Percentiles rank a stretch among this genome's conserved stretches.
These are phyloP conservation scores for Syngnathus acus DNA, from an alignment of 2,797 vertebrate genomes.

Conservation along the genomic window DNA sequence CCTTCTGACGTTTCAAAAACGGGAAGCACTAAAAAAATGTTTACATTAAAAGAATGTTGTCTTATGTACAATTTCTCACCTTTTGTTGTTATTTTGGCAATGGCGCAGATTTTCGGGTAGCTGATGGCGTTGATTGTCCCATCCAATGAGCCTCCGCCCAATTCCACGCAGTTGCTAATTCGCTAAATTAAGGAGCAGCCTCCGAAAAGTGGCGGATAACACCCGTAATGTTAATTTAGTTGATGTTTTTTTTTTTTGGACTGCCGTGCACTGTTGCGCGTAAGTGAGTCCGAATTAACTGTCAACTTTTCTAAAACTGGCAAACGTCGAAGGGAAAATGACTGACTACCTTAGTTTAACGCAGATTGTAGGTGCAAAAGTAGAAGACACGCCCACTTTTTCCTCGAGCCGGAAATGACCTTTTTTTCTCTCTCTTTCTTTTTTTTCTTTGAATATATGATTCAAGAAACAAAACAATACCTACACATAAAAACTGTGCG, in stretches of 20 bases:
- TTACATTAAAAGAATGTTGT: not conserved
- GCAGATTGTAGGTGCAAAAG: not conserved
- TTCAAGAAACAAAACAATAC: not conserved
- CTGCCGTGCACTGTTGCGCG: not conserved
- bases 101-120: not conserved
- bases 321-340: not conserved
- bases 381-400: conserved; percentile 3
- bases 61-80: not conserved
- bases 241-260: not conserved
- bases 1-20: not conserved
- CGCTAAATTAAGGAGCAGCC: not conserved
- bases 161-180: not conserved
- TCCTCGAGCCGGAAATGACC: not conserved
- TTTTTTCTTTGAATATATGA: not conserved
- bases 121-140: not conserved
- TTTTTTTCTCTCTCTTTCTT: not conserved
- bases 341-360: not conserved
- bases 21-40: too few relatives aligned
- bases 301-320: not conserved
- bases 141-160: not conserved
- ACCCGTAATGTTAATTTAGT: not conserved
- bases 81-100: not conserved
- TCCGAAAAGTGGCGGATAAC: not conserved
- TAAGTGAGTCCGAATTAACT: not conserved
- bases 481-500: not conserved